Evolutionary conservation across 2,113 vertebrate genomes (phyloP).

Genomic region (Sylvilagus bachmani): DNA sequence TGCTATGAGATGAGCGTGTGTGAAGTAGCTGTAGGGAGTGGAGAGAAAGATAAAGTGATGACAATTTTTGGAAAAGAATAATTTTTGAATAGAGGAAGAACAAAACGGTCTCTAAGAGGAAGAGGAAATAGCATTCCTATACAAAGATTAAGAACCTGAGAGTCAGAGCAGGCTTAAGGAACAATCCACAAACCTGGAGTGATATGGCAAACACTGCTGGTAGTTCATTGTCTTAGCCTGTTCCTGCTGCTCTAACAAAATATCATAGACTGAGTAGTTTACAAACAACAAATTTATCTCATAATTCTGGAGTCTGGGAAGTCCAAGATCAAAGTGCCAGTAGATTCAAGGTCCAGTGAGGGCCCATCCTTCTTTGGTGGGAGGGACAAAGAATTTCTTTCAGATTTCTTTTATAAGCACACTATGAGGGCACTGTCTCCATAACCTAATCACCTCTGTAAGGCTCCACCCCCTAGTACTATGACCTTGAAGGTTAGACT

Average conservation of each 20-base stretch:
- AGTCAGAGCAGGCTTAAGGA: slow-evolving; percentile 10
- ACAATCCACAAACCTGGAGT: not conserved
- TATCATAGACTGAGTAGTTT: not conserved
- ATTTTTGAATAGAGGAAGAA: slow-evolving; percentile 3
- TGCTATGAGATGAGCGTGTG: not conserved
- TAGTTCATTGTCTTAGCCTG: not conserved
- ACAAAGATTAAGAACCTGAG: slow-evolving; percentile 51
- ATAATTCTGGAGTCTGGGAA: not conserved
- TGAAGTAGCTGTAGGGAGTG: not conserved
- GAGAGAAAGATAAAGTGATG: not conserved
- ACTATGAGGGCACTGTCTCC: not conserved
- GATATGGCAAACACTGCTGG: not conserved
- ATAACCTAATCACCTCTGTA: not conserved
- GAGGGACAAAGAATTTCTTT: not conserved
- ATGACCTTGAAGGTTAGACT: not conserved
- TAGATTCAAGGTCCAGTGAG: not conserved
- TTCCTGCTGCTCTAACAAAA: not conserved
- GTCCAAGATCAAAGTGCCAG: not conserved
- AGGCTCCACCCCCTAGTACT: not conserved
- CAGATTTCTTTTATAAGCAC: not conserved
- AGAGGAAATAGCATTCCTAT: not conserved
- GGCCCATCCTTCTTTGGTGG: not conserved
- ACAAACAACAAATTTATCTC: not conserved
- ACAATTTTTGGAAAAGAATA: slow-evolving; percentile 12
- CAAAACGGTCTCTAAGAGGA: slow-evolving; percentile 3